A percentile compares a stretch with the other conserved stretches of the same genome.
Evolutionary conservation across 2,888 invertebrate genomes (phyloP).

Genomic region (Caenorhabditis macrosperma): DNA sequence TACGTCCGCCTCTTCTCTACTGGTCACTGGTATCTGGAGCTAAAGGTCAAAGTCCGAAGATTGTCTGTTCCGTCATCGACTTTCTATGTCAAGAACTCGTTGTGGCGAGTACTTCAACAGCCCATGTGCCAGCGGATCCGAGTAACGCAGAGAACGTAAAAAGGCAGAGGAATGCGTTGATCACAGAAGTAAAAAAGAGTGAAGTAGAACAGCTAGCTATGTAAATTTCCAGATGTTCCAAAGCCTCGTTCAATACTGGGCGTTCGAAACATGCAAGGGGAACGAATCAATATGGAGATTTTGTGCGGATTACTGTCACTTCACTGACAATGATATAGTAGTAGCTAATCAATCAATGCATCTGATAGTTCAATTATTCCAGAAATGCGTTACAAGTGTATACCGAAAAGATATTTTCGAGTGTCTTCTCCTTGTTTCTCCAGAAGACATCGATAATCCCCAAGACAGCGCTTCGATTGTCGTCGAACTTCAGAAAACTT

Average conservation of each 20-base stretch:
- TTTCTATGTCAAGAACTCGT: conserved; percentile 21
- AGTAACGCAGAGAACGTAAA: conserved; percentile 9
- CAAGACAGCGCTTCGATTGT: background rate
- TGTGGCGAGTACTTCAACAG: background rate
- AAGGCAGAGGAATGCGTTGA: conserved; percentile 31
- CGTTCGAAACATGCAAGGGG: conserved; percentile 2
- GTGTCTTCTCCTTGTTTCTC: conserved; percentile 15
- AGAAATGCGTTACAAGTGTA: background rate
- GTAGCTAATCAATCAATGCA: background rate
- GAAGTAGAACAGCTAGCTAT: background rate
- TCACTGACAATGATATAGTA: conserved; percentile 18
- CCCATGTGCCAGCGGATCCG: background rate
- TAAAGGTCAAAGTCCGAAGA: conserved; percentile 4
- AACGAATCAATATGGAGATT: conserved; percentile 34
- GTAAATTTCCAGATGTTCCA: background rate
- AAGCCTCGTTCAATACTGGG: conserved; percentile 28
- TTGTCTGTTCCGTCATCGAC: conserved; percentile 18
- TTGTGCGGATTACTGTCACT: conserved; percentile 37
- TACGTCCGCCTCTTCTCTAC: conserved; percentile 34
- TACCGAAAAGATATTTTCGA: conserved; percentile 41
- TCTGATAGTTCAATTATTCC: background rate
- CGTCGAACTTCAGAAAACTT: conserved; percentile 22
- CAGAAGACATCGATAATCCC: conserved; percentile 4
- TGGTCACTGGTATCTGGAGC: conserved; percentile 14
- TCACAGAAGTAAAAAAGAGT: conserved; percentile 7